phyloP scores from a whole-genome alignment of 2,797 vertebrate genomes.

The Gymnothorax javanicus region DNA sequence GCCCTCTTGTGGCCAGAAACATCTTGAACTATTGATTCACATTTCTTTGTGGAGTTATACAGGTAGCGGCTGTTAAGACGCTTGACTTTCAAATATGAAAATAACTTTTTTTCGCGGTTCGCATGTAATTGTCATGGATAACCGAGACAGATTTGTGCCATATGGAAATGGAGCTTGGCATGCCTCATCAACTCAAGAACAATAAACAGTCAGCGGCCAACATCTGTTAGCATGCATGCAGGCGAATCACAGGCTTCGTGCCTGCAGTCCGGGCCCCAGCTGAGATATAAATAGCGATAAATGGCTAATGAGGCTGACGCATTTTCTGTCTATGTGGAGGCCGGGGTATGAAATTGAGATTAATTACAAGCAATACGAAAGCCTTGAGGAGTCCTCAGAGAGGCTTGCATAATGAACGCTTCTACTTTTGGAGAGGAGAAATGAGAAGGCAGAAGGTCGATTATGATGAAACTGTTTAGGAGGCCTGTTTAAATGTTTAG shows the following conservation, averaged over 20 bases:
- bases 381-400: slow-evolving; percentile 50
- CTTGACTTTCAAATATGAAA: not conserved
- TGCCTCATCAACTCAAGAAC: slow-evolving; percentile 46
- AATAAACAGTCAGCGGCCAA: slow-evolving; percentile 45
- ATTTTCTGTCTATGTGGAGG: slow-evolving; percentile 32
- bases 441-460: slow-evolving; percentile 32
- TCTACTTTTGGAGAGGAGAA: slow-evolving; percentile 6
- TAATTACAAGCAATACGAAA: slow-evolving; percentile 41
- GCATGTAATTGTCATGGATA: slow-evolving; percentile 38
- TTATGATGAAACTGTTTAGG: not conserved
- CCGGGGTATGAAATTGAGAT: slow-evolving; percentile 40
- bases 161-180: slow-evolving; percentile 37
- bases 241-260: slow-evolving; percentile 49
- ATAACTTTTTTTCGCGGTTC: slow-evolving; percentile 11
- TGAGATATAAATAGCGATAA: slow-evolving; percentile 51
- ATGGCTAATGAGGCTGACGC: slow-evolving; percentile 42
- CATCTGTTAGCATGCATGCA: slow-evolving; percentile 55
- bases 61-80: not conserved
- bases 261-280: slow-evolving; percentile 43
- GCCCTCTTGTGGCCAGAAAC: slow-evolving; percentile 62
- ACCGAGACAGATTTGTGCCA: slow-evolving; percentile 29
- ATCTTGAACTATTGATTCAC: not conserved
- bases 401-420: slow-evolving; percentile 45
- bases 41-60: not conserved
- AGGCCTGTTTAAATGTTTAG: not conserved